Conservation (phyloP, 1,140 invertebrate genomes). For the Drosophila neocordata region DNA sequence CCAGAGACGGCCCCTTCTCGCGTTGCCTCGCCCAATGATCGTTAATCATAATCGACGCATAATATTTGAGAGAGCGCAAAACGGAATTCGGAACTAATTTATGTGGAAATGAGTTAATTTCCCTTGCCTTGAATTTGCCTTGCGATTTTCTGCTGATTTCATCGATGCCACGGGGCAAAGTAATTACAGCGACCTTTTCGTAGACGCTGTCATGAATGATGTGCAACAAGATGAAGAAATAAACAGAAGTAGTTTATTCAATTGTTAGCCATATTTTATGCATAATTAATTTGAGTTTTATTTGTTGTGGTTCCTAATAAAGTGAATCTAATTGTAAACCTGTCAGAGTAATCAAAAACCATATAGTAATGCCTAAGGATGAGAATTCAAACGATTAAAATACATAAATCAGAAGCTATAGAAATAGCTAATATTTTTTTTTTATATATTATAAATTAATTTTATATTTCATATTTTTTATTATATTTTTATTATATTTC, state of each 20-base stretch:
- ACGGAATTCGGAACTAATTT: conserved; percentile 75
- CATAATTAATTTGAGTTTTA: conserved; percentile 1
- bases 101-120: conserved; percentile 81
- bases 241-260: background rate
- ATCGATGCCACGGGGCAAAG: conserved; percentile 60
- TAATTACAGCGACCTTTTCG: conserved; percentile 62
- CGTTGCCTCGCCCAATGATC: conserved; percentile 59
- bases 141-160: conserved; percentile 78
- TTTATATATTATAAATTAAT: no score
- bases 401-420: no score
- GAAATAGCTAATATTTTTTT: no score
- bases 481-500: no score
- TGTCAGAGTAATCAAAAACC: no score
- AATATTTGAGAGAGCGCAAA: conserved; percentile 57
- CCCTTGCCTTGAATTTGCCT: conserved; percentile 69
- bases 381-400: no score
- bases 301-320: no score
- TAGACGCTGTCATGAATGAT: conserved; percentile 28
- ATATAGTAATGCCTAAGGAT: no score
- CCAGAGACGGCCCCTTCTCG: conserved; percentile 27
- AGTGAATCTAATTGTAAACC: no score
- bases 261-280: background rate
- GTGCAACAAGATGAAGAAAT: background rate
- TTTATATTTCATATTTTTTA: no score
- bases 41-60: conserved; percentile 81